phyloP scores from a whole-genome alignment of 2,888 invertebrate genomes.

The Thereva unica region DNA sequence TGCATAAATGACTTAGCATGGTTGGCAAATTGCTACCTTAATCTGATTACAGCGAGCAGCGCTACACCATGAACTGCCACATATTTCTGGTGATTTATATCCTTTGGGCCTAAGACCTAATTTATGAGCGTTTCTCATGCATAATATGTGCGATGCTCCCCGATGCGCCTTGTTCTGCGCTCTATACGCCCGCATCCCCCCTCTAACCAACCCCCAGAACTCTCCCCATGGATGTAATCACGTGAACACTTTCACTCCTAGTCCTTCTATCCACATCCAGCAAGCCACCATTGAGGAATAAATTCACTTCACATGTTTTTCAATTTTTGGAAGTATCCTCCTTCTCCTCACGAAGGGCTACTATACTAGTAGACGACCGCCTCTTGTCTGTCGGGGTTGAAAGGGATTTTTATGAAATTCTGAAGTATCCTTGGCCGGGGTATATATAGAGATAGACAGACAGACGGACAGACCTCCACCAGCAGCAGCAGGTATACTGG shows the following conservation, averaged over 20 bases:
- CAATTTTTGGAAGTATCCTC: slow-evolving; percentile 10
- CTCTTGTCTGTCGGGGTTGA: no score
- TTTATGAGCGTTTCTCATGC: slow-evolving; percentile 41
- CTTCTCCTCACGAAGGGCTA: neutral
- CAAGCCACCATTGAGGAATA: neutral
- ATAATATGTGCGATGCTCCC: slow-evolving; percentile 36
- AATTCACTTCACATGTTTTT: slow-evolving; percentile 16
- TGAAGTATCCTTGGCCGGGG: no score
- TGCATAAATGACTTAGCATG: slow-evolving; percentile 42
- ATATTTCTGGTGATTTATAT: slow-evolving; percentile 42
- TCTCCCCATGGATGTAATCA: slow-evolving; percentile 8
- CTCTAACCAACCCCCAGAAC: no score
- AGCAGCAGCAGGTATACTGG: no score
- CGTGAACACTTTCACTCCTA: slow-evolving; percentile 27
- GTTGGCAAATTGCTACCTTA: slow-evolving; percentile 44
- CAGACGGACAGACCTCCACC: no score
- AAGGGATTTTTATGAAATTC: no score
- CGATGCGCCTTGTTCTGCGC: neutral
- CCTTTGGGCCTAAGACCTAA: slow-evolving; percentile 40
- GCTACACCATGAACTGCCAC: slow-evolving; percentile 41
- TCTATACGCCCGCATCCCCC: no score
- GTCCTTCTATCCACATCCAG: neutral
- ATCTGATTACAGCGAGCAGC: slow-evolving; percentile 42
- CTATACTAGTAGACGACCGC: no score
- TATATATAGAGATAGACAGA: no score